Conservation (phyloP, 92 coral and sea anemone genomes). For the Porites cylindrica region DNA sequence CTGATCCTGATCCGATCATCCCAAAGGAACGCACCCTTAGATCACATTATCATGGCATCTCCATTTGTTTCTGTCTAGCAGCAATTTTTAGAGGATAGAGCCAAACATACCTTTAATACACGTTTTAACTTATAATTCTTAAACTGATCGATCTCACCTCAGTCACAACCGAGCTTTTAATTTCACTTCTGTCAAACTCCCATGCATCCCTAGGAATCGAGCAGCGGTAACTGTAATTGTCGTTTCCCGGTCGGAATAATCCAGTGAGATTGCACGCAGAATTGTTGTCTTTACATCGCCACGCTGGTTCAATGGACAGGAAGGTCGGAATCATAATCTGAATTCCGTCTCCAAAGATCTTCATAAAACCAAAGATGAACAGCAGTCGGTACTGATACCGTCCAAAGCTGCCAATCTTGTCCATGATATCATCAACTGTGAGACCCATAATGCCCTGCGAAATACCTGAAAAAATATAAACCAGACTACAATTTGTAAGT, state of each 20-base stretch:
- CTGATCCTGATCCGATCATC: no score
- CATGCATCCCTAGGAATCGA: conserved; percentile 66
- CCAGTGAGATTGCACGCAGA: conserved; percentile 74
- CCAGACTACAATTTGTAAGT: no score
- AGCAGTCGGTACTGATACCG: conserved; percentile 71
- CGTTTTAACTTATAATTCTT: no score
- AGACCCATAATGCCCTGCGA: conserved; percentile 25
- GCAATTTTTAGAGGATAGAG: no score
- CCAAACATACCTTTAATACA: no score
- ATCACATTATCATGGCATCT: no score
- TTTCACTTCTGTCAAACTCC: conserved; percentile 72
- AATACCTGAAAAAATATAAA: not conserved
- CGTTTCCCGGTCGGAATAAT: conserved; percentile 49
- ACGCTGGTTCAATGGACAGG: conserved; percentile 74
- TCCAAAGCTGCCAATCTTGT: conserved; percentile 76
- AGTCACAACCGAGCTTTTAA: conserved; percentile 70
- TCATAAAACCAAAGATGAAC: conserved; percentile 63
- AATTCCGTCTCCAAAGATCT: conserved; percentile 69
- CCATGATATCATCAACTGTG: conserved; percentile 76
- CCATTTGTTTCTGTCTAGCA: no score
- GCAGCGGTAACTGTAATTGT: conserved; percentile 67
- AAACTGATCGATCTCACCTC: conserved; percentile 46
- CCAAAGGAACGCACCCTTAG: no score
- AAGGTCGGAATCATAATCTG: conserved; percentile 73
- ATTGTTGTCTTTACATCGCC: conserved; percentile 77